Base-by-base conservation (phyloP, 2,113 vertebrate species). In the Psittacus erithacus region DNA sequence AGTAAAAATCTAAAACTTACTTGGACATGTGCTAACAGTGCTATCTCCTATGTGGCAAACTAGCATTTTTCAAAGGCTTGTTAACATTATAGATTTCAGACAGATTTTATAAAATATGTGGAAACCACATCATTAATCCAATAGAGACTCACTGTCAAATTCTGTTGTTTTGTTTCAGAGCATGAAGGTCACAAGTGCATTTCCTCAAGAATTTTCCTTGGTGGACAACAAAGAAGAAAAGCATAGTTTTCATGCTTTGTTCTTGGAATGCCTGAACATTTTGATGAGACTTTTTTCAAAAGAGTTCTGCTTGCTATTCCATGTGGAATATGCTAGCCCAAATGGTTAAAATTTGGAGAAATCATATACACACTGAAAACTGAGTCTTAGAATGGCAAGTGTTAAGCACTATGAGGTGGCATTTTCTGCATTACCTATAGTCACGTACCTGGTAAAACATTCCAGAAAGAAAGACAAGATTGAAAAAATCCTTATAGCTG, bases 31-130 rank as follows among this genome's bases (percentile, higher is more conserved):
- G 47, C 29, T 88, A 94, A 86, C 25, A 39, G 20, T 67, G 68
- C 39, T 68, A 59, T 31, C 69, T 82, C 27, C 77, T 65, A 0
- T 38, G 41, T n/a, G 77, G 17, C 85, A 82, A 84, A 52, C 20
- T 28, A 74, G 82, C 69, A 69, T 62, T 91, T 87, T 95, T 87
- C 81, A 87, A 93, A 95, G 83, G 39, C 44, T 78, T 74, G 43
- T 39, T 39, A 70, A 63, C 0, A 2, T 13, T 28, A 46, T 25
- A 29, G 43, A 10, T 71, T 93, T 91, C 84, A 92, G 69, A 25
- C 27, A 79, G 69, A 92, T 85, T 82, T 80, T 82, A 79, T 25
- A 89, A 67, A 91, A 41, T 52, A 64, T 71, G 19, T 23, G 27
- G n/a, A 88, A 95, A 75, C 9, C 27, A 71, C 35, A 57, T 89